Conservation (phyloP, 2,888 invertebrate species). For the Taphrorychus bicolor region DNA sequence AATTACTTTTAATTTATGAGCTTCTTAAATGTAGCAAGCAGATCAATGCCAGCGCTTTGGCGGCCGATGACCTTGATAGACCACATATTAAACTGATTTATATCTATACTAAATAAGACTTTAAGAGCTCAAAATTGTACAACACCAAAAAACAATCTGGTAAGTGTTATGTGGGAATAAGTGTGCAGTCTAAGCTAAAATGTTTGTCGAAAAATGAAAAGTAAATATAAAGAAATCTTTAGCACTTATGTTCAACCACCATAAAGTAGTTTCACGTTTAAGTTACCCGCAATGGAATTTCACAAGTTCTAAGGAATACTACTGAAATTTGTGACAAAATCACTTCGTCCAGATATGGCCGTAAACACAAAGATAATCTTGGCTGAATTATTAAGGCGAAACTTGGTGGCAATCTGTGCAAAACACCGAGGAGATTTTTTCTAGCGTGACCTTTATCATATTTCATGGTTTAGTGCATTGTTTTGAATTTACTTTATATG, state of each 20-base stretch:
- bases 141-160: too few relatives aligned
- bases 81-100: conserved; percentile 1
- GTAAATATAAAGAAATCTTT: background rate
- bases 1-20: conserved; percentile 16
- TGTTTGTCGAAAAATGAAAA: background rate
- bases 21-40: conserved; percentile 20
- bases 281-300: background rate
- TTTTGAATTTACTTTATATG: conserved; percentile 4
- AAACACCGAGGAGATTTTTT: conserved; percentile 16
- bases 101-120: background rate
- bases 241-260: background rate
- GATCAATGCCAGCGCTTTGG: conserved; percentile 34
- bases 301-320: background rate
- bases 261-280: background rate
- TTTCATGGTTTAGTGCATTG: background rate
- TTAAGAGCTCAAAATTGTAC: too few relatives aligned
- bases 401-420: conserved; percentile 17
- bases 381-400: conserved; percentile 19
- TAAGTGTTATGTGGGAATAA: too few relatives aligned
- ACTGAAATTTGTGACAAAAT: conserved; percentile 9
- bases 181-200: too few relatives aligned
- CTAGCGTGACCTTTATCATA: conserved; percentile 14
- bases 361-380: conserved; percentile 6
- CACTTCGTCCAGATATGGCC: conserved; percentile 22
- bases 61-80: conserved; percentile 28